These are phyloP conservation scores for Plecturocebus donacophilus DNA, from an alignment of 2,113 vertebrate species.

Conservation along the genomic window DNA sequence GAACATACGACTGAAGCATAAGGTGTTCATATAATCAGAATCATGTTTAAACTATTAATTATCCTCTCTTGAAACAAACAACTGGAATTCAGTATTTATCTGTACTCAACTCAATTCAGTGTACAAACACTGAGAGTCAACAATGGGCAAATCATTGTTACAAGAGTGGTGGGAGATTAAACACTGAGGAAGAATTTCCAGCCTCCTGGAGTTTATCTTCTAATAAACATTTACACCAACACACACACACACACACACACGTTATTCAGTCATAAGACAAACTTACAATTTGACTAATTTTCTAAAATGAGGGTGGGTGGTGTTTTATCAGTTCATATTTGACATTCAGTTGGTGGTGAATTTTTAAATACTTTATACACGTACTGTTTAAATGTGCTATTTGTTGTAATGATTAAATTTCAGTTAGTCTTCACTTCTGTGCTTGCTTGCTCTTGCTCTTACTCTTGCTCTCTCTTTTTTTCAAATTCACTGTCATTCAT, in stretches of 20 bases:
- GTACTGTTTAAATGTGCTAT: not conserved
- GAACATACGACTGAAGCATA: not conserved
- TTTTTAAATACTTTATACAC: not conserved
- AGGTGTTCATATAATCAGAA: not conserved
- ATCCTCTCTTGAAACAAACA: not conserved
- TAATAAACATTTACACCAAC: not conserved
- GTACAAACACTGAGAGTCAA: not conserved
- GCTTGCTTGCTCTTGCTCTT: conserved; percentile 3
- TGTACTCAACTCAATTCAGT: not conserved
- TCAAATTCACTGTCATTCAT: conserved; percentile 49
- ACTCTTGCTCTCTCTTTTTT: not conserved
- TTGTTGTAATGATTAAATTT: conserved; percentile 23
- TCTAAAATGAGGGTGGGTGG: not conserved
- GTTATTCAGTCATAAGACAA: not conserved
- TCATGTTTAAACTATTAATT: not conserved
- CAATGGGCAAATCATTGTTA: not conserved
- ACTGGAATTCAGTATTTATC: not conserved
- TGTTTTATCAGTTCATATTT: not conserved
- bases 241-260: not conserved
- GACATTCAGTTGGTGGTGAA: not conserved
- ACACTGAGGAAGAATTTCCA: not conserved
- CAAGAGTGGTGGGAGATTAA: not conserved
- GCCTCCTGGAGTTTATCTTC: not conserved
- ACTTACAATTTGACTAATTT: not conserved
- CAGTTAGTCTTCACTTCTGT: not conserved